Evolutionary conservation across 2,888 invertebrate species (phyloP), one percentile per base, ranked within the genome.

Genomic region (Seira musarum): DNA sequence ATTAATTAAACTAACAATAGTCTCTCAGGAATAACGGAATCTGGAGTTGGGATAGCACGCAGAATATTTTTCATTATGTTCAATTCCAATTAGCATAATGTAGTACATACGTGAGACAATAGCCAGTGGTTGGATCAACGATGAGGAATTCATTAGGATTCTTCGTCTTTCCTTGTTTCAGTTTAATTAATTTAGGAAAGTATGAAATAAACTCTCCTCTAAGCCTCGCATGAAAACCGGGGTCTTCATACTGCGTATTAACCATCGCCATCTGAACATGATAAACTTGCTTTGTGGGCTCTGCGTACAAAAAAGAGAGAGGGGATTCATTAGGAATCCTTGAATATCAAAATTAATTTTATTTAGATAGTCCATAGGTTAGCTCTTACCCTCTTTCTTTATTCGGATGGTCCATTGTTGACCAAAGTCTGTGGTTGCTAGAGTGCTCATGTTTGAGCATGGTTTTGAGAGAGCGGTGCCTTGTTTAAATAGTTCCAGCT

Each of bases 141-240:
- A 64, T 61, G 13, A 57, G 10, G 68, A 67, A 67, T 24, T 63
- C 35, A 57, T 81, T 13, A n/a, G 15, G n/a, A 25, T 65, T 57
- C 24, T 30, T 30, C 3, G 2, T 30, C 8, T 2, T 8, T 8
- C 8, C 30, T 30, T 30, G 30, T 70, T 40, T 69, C 64, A 83
- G 46, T 5, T 76, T 60, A 2, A 83, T 19, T 13, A 40, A 22
- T 65, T 80, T 73, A 0, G 76, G 74, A 72, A 82, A 84, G 35
- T 81, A 84, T 6, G 24, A 35, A 5, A 82, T 75, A 49, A 81
- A 82, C 17, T 81, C 80, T 25, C 84, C 84, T 0, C 69, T 64
- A 15, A 84, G 21, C 15, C 66, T 73, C 25, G 69, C 81, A 19
- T 64, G 67, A 10, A 81, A 30, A 1, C 30, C 30, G n/a, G 53